Base-by-base conservation (phyloP, 2,797 vertebrate species). In the Semaprochilodus insignis region DNA sequence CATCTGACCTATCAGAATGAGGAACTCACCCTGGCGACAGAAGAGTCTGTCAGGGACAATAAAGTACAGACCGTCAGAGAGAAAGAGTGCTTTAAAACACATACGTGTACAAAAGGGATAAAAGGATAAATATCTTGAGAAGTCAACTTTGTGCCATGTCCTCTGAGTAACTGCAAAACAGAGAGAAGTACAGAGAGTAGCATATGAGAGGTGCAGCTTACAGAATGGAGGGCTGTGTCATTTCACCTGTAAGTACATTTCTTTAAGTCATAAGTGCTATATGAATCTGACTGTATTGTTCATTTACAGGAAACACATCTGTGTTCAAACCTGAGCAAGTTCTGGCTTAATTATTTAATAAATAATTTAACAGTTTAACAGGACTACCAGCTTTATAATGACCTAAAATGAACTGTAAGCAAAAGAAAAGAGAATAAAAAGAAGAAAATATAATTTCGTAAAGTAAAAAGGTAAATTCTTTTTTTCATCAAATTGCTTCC, bases 211-310 rank as follows among this genome's bases (percentile, higher is more conserved):
- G 83, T 91, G 94, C 96, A 94, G 92, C 95, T 87, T 93, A 95
- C 94, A 96, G 93, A 93, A 99, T 99, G 98, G 97, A 99, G 88
- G 95, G 96, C 91, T 99, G 96, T 94, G 94, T 97, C 91, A 95
- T 97, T 91, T 91, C 97, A 88, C 90, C 97, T 92, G 97, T 99
- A 91, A 99, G 97, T 96, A 95, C 88, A 14, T 8, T 25, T 54
- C 63, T 34, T 71, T 48, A 48, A 31, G 31, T 31, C 8, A 36
- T 71, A 31, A 55, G 40, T 36, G 5, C 7, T 19, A 19, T 66
- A 10, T 52, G 4, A 11, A 51, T 67, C 10, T 31, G 23, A 2
- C 8, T 48, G 44, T 1, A 51, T 5, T 52, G 6, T 52, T 71
- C 4, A 51, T 23, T 70, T 48, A 70, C 36, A 21, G 14, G 48